phyloP scores from a whole-genome alignment of 2,113 vertebrate species.

The Oostethus manadensis region DNA sequence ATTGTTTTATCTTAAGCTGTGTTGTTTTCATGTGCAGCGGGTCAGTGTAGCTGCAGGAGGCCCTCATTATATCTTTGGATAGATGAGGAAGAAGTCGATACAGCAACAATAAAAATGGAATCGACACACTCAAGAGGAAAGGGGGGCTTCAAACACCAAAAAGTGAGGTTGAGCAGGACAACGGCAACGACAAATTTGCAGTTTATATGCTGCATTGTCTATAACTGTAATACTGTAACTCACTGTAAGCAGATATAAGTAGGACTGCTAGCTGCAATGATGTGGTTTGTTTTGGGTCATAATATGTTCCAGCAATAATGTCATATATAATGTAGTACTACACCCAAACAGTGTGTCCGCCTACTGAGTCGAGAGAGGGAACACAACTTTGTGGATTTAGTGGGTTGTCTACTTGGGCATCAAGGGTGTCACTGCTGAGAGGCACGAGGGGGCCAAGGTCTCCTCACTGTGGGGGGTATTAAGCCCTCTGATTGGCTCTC shows the following conservation, averaged over 20 bases:
- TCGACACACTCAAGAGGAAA: conserved; percentile 34
- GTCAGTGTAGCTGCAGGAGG: conserved; percentile 63
- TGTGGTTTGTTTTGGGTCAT: background rate
- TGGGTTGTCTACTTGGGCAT: conserved; percentile 57
- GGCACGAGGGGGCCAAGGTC: conserved; percentile 67
- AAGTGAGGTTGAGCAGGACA: conserved; percentile 52
- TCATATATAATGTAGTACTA: conserved; percentile 54
- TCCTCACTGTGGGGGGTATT: conserved; percentile 73
- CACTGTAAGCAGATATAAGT: too few species aligned
- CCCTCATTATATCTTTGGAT: conserved; percentile 68
- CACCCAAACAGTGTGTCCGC: conserved; percentile 62
- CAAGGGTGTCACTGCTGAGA: conserved; percentile 65
- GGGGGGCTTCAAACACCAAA: conserved; percentile 63
- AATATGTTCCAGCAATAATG: background rate
- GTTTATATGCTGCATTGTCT: conserved; percentile 19
- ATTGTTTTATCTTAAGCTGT: background rate
- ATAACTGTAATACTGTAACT: background rate
- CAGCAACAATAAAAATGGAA: conserved; percentile 72
- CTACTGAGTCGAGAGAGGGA: conserved; percentile 39
- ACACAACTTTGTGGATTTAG: conserved; percentile 64
- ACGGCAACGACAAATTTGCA: conserved; percentile 54
- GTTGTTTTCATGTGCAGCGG: conserved; percentile 61
- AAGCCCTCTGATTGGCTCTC: conserved; percentile 76
- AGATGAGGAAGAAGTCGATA: conserved; percentile 67
- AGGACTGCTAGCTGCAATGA: too few species aligned